These are phyloP conservation scores for Calvadosia cruxmelitensis DNA, from an alignment of 30 jellyfish, hydroid and myxozoan species.

Conservation along the genomic window DNA sequence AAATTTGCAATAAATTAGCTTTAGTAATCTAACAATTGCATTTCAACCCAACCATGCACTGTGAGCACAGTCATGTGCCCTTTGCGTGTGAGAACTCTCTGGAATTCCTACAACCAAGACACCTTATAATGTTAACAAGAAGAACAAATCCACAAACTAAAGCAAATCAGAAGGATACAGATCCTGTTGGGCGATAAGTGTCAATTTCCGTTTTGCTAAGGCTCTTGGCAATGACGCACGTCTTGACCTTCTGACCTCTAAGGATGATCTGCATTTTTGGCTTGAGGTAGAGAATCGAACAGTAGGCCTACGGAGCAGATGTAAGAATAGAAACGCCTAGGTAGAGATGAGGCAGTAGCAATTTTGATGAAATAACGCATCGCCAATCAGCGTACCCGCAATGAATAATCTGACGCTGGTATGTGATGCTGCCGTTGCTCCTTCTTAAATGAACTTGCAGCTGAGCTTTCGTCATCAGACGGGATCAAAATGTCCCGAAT, in stretches of 20 bases:
- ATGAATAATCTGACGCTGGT: conserved; percentile 92
- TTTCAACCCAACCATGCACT: no score
- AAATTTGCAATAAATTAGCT: no score
- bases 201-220: conserved; percentile 93
- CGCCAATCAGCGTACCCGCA: conserved; percentile 37
- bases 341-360: no score
- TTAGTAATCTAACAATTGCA: no score
- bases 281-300: conserved; percentile 77
- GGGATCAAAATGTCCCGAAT: conserved; percentile 68
- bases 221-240: conserved; percentile 82
- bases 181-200: conserved; percentile 59
- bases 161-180: conserved; percentile 43
- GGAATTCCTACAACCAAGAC: no score
- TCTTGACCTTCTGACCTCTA: conserved; percentile 77
- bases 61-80: no score
- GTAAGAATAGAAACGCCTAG: no score
- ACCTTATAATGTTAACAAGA: no score
- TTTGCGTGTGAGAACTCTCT: no score
- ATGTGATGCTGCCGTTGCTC: conserved; percentile 92
- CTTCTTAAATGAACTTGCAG: conserved; percentile 56
- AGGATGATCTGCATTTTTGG: conserved; percentile 92
- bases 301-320: conserved; percentile 62
- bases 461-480: conserved; percentile 67
- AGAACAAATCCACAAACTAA: no score
- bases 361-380: no score